phyloP scores from a whole-genome alignment of 2,113 vertebrate species.

The Dendropsophus ebraccatus region DNA sequence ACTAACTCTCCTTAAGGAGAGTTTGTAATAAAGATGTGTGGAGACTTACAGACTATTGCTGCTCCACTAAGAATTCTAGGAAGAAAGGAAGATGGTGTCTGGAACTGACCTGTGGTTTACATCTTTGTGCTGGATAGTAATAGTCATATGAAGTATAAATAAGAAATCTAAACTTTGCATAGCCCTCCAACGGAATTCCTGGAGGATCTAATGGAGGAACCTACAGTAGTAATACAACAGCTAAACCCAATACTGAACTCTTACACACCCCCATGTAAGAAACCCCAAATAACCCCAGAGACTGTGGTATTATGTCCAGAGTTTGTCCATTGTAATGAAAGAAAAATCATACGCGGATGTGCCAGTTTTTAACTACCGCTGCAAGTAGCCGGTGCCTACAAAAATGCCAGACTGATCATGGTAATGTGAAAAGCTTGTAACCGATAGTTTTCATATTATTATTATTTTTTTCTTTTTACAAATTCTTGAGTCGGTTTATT shows the following conservation, averaged over 20 bases:
- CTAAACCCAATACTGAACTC: not conserved
- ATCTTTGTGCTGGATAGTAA: no score
- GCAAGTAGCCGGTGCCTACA: constrained; percentile 41
- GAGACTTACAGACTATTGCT: no score
- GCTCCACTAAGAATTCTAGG: no score
- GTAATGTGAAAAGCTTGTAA: constrained; percentile 46
- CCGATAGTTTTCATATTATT: constrained; percentile 50
- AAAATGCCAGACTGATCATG: constrained; percentile 48
- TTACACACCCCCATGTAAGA: not conserved
- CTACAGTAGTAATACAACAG: not conserved
- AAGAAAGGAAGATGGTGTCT: no score
- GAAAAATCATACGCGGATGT: not conserved
- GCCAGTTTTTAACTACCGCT: constrained; percentile 26
- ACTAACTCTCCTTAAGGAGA: no score
- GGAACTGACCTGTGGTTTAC: not conserved
- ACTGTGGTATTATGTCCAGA: not conserved
- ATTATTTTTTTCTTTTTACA: constrained; percentile 35
- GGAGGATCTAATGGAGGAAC: not conserved
- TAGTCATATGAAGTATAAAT: no score
- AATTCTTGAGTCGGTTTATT: constrained; percentile 55
- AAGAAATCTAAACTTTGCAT: not conserved
- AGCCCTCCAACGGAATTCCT: not conserved
- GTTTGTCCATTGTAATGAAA: constrained; percentile 24
- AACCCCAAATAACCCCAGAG: constrained; percentile 44
- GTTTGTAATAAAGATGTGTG: no score